These are phyloP conservation scores for Cladopsammia gracilis DNA, from an alignment of 64 coral and sea anemone genomes.

Conservation along the genomic window DNA sequence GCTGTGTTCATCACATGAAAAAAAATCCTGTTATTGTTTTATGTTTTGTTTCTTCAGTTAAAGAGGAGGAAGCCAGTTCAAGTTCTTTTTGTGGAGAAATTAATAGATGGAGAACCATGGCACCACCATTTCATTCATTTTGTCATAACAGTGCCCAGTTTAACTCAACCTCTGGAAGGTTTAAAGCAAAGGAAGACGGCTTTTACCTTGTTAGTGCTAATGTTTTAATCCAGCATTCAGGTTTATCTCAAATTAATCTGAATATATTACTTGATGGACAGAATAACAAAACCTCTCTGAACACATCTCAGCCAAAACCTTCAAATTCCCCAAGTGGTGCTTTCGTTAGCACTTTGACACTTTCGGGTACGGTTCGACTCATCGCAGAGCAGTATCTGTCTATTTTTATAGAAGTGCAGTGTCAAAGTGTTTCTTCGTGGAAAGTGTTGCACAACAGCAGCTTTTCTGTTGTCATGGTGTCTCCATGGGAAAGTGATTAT, in stretches of 20 bases:
- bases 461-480: slow-evolving; percentile 18
- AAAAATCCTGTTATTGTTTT: neutral
- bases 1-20: too few species aligned
- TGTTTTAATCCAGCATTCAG: slow-evolving; percentile 12
- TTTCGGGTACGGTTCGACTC: neutral
- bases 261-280: neutral
- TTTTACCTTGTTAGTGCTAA: slow-evolving; percentile 12
- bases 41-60: neutral
- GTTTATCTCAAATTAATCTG: neutral
- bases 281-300: neutral
- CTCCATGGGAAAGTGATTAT: slow-evolving; percentile 27
- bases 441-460: slow-evolving; percentile 27
- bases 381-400: neutral
- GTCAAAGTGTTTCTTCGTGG: neutral
- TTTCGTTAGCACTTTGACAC: slow-evolving; percentile 11
- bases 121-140: neutral
- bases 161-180: neutral
- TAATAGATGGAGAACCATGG: neutral
- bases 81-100: slow-evolving; percentile 5
- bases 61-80: neutral
- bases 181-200: neutral
- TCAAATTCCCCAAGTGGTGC: neutral
- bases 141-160: neutral
- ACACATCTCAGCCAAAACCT: neutral
- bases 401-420: neutral